Conservation (phyloP, 1,140 invertebrate genomes). For the Zaprionus gabonicus region DNA sequence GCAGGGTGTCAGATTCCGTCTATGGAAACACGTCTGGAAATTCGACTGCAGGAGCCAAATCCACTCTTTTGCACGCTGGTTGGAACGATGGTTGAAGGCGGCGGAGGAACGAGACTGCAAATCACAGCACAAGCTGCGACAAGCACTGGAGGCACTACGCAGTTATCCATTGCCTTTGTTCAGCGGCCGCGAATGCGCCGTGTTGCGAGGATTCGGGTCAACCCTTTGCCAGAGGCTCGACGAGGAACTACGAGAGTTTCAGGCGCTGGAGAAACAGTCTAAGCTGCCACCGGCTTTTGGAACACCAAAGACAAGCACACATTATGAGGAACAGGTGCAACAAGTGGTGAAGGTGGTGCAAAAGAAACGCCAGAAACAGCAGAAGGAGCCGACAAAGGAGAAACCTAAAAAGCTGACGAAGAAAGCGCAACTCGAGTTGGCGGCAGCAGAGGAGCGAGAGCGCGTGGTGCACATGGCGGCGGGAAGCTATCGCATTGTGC, state of each 20-base stretch:
- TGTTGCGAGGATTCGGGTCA: constrained; percentile 93
- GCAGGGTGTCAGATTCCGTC: neutral
- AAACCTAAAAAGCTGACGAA: constrained; percentile 64
- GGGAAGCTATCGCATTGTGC: constrained; percentile 90
- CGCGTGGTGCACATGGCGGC: constrained; percentile 59
- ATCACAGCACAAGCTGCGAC: constrained; percentile 89
- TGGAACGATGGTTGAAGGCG: constrained; percentile 91
- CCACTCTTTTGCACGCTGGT: constrained; percentile 93
- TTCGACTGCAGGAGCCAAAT: constrained; percentile 89
- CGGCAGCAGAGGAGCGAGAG: constrained; percentile 61
- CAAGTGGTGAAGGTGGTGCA: constrained; percentile 56
- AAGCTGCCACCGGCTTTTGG: neutral
- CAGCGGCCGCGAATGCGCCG: constrained; percentile 92
- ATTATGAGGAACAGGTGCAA: constrained; percentile 60
- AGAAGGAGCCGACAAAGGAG: constrained; percentile 1
- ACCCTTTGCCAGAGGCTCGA: constrained; percentile 93
- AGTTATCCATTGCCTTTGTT: constrained; percentile 93
- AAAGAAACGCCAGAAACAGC: constrained; percentile 20
- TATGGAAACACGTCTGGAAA: constrained; percentile 85
- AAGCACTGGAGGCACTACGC: constrained; percentile 90
- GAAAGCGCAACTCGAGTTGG: constrained; percentile 54
- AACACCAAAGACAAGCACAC: constrained; percentile 10
- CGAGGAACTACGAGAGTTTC: constrained; percentile 86
- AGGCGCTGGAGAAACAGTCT: constrained; percentile 15
- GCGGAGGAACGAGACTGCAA: constrained; percentile 89